A percentile compares a stretch with the other conserved stretches of the same genome.
These are phyloP conservation scores for Scatophagus argus DNA, from an alignment of 2,113 vertebrate species.

Conservation along the genomic window DNA sequence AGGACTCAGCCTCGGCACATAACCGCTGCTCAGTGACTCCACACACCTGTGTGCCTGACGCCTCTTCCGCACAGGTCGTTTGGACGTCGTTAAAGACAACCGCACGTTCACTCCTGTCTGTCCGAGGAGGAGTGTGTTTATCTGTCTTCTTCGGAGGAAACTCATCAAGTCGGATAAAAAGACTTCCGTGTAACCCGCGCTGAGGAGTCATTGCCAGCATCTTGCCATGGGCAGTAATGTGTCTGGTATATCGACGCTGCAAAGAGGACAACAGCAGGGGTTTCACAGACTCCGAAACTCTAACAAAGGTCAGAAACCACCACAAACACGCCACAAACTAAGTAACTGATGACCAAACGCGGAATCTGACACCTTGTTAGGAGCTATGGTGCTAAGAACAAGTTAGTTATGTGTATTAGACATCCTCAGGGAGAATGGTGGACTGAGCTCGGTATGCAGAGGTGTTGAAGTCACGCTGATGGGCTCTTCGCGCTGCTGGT, in stretches of 20 bases:
- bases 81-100: conserved; percentile 1
- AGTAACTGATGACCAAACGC: no score
- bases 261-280: conserved; percentile 71
- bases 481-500: background rate
- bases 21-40: background rate
- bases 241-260: conserved; percentile 67
- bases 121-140: background rate
- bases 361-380: no score
- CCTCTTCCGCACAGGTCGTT: conserved; percentile 5
- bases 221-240: conserved; percentile 78
- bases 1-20: background rate
- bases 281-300: conserved; percentile 76
- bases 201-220: background rate
- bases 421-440: background rate
- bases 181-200: background rate
- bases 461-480: background rate
- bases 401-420: background rate
- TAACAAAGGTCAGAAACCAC: conserved; percentile 71
- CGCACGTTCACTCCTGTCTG: background rate
- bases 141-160: background rate
- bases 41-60: conserved; percentile 26
- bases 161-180: background rate
- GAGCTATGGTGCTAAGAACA: background rate
- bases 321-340: background rate
- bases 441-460: background rate